Evolutionary conservation across 2,113 vertebrate genomes (phyloP), one percentile per base, ranked within the genome.

Genomic region (Barnardius zonarius): DNA sequence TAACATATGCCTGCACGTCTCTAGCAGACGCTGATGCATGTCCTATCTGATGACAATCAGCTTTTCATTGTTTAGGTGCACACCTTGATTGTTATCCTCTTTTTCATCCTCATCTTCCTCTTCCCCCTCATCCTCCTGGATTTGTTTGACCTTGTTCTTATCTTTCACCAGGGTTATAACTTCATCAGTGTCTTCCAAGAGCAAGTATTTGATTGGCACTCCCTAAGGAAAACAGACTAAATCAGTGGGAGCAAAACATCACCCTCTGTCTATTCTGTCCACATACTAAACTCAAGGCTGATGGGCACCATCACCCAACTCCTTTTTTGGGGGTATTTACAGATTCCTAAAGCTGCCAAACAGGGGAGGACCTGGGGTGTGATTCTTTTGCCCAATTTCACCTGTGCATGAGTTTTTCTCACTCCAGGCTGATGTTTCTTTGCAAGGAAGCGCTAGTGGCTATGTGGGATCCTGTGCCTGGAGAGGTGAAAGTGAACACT

Each of bases 141-240:
- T 77, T 86, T 95, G 83, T 92, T 92, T 75, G 35, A 95, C 86
- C 82, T 98, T 57, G 43, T 57, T 86, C 22, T 86, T 93, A 35
- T 95, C 92, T 97, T 98, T 96, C 85, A 99, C 97, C 61, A 98
- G 96, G 41, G 98, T 98, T 83, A 99, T 14, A 82, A 99, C 96
- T 79, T 98, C 99, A 49, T 99, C 98, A 3, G 97, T 83, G 91
- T 98, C 98, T 92, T 97, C 97, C 82, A 99, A 94, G 30, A 97
- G 97, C 94, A 99, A 92, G 93, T 98, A 99, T 79, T 98, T 98
- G 79, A 99, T 90, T 79, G 98, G 98, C 20, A 79, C 92, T 51
- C 97, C 98, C 98, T 99, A 79, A 37, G 86, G 88, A 76, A 90
- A 85, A 72, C 28, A 63, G 49, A 82, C 67, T 13, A 22, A 51